Conservation (phyloP, 1,140 invertebrate species). For the Potamilus streckersoni region DNA sequence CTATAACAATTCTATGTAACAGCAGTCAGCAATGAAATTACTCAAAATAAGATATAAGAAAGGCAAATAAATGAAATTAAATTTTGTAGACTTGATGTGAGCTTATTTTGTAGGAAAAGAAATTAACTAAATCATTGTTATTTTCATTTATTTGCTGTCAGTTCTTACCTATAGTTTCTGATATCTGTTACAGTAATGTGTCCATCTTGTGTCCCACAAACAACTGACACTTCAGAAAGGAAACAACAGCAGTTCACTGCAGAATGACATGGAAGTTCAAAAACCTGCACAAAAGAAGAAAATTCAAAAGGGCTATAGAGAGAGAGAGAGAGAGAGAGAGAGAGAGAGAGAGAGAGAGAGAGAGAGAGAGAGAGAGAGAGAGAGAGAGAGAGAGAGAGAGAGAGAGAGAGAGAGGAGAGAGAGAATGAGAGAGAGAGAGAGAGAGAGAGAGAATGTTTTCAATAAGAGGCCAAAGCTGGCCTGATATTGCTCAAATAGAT, state of each 20-base stretch:
- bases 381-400: no score
- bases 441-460: no score
- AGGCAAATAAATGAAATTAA: not conserved
- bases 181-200: conserved; percentile 62
- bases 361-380: no score
- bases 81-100: not conserved
- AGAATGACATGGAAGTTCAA: conserved; percentile 61
- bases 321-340: no score
- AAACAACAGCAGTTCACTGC: conserved; percentile 70
- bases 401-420: no score
- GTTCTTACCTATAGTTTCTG: conserved; percentile 59
- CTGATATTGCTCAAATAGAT: no score
- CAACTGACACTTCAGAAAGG: conserved; percentile 53
- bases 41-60: not conserved
- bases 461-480: no score
- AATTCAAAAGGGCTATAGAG: no score
- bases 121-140: not conserved
- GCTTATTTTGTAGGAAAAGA: not conserved
- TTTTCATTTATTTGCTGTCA: not conserved
- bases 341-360: no score
- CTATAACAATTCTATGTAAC: no score
- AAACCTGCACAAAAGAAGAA: conserved; percentile 52
- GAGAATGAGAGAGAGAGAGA: no score
- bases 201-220: conserved; percentile 68
- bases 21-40: no score